These are phyloP conservation scores for Hyphantria cunea DNA, from an alignment of 1,140 invertebrate genomes.

Conservation along the genomic window DNA sequence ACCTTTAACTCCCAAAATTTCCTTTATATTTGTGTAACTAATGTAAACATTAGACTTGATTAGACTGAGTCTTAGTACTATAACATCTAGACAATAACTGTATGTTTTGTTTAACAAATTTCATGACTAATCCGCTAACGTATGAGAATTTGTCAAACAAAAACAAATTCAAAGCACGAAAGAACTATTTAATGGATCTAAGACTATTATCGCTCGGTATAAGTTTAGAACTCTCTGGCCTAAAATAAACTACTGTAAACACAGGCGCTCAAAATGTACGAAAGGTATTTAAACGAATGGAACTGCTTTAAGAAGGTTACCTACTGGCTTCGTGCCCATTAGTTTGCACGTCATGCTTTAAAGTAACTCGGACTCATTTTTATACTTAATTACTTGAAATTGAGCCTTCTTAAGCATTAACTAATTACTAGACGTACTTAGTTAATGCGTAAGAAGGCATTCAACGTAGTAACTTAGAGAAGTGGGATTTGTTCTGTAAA, in stretches of 20 bases:
- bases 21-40: too few relatives aligned
- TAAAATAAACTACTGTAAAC: conserved; percentile 17
- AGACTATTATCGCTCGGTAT: not conserved
- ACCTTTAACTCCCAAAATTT: too few relatives aligned
- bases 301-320: conserved; percentile 9
- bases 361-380: conserved; percentile 9
- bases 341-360: conserved; percentile 20
- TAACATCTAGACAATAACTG: too few relatives aligned
- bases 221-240: not conserved
- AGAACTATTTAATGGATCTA: not conserved
- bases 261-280: conserved; percentile 10
- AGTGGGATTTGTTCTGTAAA: not conserved
- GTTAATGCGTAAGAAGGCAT: too few relatives aligned
- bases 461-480: too few relatives aligned
- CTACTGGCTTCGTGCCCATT: conserved; percentile 16
- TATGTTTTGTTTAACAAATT: not conserved
- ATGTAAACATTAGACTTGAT: too few relatives aligned
- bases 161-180: not conserved
- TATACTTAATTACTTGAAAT: not conserved
- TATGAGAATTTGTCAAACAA: not conserved
- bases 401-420: not conserved
- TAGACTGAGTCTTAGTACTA: too few relatives aligned
- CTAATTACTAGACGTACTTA: too few relatives aligned
- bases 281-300: conserved; percentile 25
- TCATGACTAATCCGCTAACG: not conserved